These are phyloP conservation scores for Hemicrepidius hirtus DNA, from an alignment of 2,888 invertebrate species.

Conservation along the genomic window DNA sequence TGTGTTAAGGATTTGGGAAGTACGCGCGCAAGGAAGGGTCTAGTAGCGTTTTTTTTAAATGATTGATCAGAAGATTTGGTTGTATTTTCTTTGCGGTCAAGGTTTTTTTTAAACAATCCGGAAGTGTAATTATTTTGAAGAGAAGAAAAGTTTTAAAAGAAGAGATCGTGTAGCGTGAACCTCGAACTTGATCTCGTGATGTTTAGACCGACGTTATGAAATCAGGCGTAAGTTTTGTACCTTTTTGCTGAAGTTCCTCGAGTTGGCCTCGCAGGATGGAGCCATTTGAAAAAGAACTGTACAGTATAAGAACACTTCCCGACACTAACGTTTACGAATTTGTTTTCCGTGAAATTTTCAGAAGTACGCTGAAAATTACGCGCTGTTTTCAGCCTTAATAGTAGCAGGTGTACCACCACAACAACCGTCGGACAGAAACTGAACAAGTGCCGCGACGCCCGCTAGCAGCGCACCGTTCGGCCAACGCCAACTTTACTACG, in stretches of 20 bases:
- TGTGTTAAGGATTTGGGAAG: no score
- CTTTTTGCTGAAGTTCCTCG: constrained; percentile 44
- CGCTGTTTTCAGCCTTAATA: constrained; percentile 29
- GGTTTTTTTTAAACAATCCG: background rate
- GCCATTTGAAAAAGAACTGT: constrained; percentile 47
- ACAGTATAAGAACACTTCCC: constrained; percentile 31
- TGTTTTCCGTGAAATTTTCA: constrained; percentile 13
- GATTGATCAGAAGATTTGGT: no score
- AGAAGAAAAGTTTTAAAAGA: background rate
- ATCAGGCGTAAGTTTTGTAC: constrained; percentile 33
- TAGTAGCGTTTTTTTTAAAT: no score
- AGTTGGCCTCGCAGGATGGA: constrained; percentile 40
- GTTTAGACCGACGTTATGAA: constrained; percentile 37
- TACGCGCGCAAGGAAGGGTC: no score
- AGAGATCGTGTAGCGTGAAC: constrained; percentile 12
- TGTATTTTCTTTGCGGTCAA: no score
- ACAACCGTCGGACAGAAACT: constrained; percentile 45
- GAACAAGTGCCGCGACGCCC: constrained; percentile 51
- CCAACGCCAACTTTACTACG: constrained; percentile 37
- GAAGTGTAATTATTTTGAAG: background rate
- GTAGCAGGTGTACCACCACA: constrained; percentile 36
- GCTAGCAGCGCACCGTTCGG: constrained; percentile 43
- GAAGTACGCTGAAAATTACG: constrained; percentile 33
- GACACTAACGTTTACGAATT: constrained; percentile 31
- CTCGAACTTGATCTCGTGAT: constrained; percentile 45